Conservation (phyloP, 2,113 vertebrate genomes). For the Hystrix cristata region DNA sequence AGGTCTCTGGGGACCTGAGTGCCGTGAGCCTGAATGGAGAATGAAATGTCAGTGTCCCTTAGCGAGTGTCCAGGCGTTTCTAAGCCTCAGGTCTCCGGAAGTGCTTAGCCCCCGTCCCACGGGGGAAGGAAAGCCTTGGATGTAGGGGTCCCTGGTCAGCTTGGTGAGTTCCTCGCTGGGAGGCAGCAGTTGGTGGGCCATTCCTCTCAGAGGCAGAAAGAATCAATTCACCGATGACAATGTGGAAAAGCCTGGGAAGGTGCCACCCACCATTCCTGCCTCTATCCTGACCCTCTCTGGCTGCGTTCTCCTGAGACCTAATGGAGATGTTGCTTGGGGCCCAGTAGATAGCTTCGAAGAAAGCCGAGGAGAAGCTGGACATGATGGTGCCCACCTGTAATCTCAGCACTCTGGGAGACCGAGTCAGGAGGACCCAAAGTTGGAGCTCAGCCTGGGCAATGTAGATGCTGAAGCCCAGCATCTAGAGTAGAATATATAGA, state of each 20-base stretch:
- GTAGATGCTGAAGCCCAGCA: background rate
- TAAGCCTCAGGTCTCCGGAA: background rate
- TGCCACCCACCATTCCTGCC: fast-evolving
- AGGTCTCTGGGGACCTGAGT: background rate
- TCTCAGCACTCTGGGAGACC: background rate
- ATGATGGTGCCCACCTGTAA: background rate
- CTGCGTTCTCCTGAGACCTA: background rate
- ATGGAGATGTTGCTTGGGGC: background rate
- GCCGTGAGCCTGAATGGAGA: background rate
- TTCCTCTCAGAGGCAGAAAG: background rate
- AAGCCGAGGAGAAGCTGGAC: background rate
- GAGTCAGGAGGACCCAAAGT: background rate
- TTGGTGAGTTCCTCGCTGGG: fast-evolving
- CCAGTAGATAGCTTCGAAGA: background rate
- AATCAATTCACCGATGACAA: background rate
- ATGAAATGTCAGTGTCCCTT: conserved; percentile 28
- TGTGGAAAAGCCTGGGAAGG: background rate
- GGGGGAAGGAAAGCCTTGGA: background rate
- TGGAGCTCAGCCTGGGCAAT: background rate
- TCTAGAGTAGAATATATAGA: background rate
- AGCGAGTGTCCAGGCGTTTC: background rate
- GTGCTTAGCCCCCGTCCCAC: background rate
- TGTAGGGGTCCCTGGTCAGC: background rate
- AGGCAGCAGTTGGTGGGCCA: background rate
- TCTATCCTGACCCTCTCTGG: background rate